phyloP scores from a whole-genome alignment of 2,113 vertebrate genomes.

The Corydoras sp. region DNA sequence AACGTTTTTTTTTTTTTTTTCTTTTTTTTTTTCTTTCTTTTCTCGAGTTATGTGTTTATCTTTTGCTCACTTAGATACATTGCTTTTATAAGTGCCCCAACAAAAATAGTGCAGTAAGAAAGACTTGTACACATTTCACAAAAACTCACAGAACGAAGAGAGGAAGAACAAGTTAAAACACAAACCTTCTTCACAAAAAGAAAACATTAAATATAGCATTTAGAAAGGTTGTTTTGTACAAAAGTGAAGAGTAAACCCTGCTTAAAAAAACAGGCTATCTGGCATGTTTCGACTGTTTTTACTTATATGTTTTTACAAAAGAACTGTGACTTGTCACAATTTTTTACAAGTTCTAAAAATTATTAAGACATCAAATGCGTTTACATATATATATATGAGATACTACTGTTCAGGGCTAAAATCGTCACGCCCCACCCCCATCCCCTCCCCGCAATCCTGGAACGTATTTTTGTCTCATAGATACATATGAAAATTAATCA shows the following conservation, averaged over 20 bases:
- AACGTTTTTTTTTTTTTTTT: slow-evolving; percentile 37
- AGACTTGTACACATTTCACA: slow-evolving; percentile 68
- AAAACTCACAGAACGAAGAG: slow-evolving; percentile 66
- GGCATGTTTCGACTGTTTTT: slow-evolving; percentile 23
- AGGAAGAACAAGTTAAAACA: slow-evolving; percentile 55
- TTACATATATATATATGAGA: slow-evolving; percentile 60
- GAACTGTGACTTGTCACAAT: slow-evolving; percentile 57
- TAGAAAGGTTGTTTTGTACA: slow-evolving; percentile 66
- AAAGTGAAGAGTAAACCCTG: slow-evolving; percentile 61
- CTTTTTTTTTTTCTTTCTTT: slow-evolving; percentile 27
- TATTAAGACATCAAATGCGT: slow-evolving; percentile 72
- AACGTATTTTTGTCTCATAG: slow-evolving; percentile 59
- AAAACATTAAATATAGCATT: slow-evolving; percentile 63
- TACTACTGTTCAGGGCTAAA: slow-evolving; percentile 68
- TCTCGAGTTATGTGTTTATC: slow-evolving; percentile 33
- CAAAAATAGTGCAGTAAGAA: slow-evolving; percentile 72
- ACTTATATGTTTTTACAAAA: slow-evolving; percentile 52
- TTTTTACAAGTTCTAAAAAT: slow-evolving; percentile 76
- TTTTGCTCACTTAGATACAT: slow-evolving; percentile 58
- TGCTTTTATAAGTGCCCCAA: slow-evolving; percentile 64
- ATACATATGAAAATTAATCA: slow-evolving; percentile 69
- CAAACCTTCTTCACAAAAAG: slow-evolving; percentile 67
- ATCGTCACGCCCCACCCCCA: slow-evolving; percentile 53
- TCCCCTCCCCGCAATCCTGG: slow-evolving; percentile 46
- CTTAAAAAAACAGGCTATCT: slow-evolving; percentile 52